Evolutionary conservation across 2,113 vertebrate genomes (phyloP).

Genomic region (Dendropsophus ebraccatus): DNA sequence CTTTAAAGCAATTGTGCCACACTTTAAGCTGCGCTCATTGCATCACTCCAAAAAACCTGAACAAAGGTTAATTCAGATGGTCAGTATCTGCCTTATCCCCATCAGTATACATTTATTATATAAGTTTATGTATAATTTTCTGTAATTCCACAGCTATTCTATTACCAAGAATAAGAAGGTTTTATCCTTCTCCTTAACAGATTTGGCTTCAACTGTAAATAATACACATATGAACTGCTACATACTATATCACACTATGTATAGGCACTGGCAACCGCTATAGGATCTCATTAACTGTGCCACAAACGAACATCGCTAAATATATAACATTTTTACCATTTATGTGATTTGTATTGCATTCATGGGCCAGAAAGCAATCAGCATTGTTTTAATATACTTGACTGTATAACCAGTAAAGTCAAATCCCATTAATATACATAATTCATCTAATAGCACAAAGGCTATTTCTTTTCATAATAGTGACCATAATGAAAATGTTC

Average conservation of each 20-base stretch:
- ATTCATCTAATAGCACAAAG: conserved; percentile 3
- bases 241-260: background rate
- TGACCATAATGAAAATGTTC: background rate
- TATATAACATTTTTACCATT: background rate
- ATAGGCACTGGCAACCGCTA: background rate
- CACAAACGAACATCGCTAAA: background rate
- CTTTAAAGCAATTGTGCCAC: no score
- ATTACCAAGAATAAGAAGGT: no score
- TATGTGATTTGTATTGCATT: background rate
- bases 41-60: no score
- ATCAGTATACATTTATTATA: no score
- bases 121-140: no score
- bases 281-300: background rate
- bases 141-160: no score
- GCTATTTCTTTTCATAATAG: background rate
- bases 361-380: background rate
- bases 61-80: no score
- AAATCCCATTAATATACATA: background rate
- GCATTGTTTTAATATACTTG: background rate
- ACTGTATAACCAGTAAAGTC: background rate
- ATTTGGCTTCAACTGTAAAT: no score
- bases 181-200: no score
- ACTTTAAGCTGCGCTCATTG: no score
- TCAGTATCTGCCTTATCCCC: no score
- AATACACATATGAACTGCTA: no score